Base-by-base conservation (phyloP, 2,888 invertebrate genomes). In the Stictocephala bisonia region DNA sequence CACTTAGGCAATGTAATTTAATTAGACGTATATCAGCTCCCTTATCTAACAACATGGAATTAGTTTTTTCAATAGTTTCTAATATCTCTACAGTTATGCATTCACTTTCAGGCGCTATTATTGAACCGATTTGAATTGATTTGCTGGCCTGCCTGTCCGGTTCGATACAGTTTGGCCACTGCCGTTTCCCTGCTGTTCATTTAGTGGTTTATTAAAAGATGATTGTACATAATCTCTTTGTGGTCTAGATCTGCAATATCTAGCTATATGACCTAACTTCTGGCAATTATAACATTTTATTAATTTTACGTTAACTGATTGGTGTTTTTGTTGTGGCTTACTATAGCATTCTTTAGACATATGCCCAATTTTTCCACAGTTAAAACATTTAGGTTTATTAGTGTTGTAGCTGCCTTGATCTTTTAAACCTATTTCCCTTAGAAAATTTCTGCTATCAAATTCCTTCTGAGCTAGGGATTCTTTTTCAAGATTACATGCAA, bases 11-110 rank as follows among this genome's bases (percentile, higher is more conserved):
- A 11, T 60, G 2, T 60, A 60, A 31, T 60, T 60, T 60, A 29
- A 60, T 60, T n/a, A 60, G 15, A 29, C 60, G 13, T 29, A 29
- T n/a, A 60, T 29, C 60, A 29, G 60, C 60, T 2, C 60, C 60
- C 4, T 27, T 60, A n/a, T 60, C 60, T 29, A 60, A n/a, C 15
- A 60, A 31, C 4, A 60, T 18, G 11, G 31, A 3, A 3, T 15
- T 44, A 3, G 3, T 15, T 44, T 44, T 18, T 3, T 44, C 11
- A 15, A 44, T 11, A 4, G n/a, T 3, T 44, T 15, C 3, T 15
- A 6, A 15, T 6, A 44, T 11, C n/a, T n/a, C n/a, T n/a, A n/a
- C n/a, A 7, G 15, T 48, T 2, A 3, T 9, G 18, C 2, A 15
- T 60, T 60, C 44, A 11, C 18, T 44, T 44, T 11, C 11, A 4